A percentile compares a stretch with the other conserved stretches of the same genome.
These are phyloP conservation scores for Caenorhabditis inopinata DNA, from an alignment of 1,140 invertebrate species.

Conservation along the genomic window DNA sequence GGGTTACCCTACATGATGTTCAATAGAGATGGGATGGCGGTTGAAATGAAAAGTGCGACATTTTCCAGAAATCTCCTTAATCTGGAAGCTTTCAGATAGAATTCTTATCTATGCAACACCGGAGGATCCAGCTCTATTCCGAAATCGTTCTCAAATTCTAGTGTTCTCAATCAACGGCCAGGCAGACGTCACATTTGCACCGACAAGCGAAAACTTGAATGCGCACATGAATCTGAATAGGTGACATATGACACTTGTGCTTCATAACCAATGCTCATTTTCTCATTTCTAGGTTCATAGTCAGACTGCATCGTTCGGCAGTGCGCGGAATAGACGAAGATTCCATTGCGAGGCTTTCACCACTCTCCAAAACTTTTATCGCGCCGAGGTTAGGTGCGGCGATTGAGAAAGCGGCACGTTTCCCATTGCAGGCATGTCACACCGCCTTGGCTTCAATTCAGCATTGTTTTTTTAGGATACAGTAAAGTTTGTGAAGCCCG, in stretches of 20 bases:
- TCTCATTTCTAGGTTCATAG: constrained; percentile 46
- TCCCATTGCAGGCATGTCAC: constrained; percentile 55
- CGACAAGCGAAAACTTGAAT: constrained; percentile 56
- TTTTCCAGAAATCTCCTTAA: not conserved
- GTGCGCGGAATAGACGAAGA: constrained; percentile 60
- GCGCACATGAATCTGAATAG: constrained; percentile 63
- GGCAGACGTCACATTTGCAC: constrained; percentile 58
- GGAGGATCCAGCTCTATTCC: constrained; percentile 36
- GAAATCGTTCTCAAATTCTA: constrained; percentile 54
- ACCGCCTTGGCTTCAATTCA: too few species aligned
- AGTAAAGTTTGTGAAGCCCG: constrained; percentile 59
- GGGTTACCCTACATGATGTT: constrained; percentile 59
- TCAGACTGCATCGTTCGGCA: constrained; percentile 61
- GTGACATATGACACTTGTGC: constrained; percentile 8
- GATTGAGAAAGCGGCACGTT: constrained; percentile 64
- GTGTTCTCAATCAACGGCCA: constrained; percentile 65
- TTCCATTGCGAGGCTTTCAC: constrained; percentile 60
- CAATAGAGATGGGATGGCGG: constrained; percentile 51
- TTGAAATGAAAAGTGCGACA: constrained; percentile 53
- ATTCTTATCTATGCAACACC: constrained; percentile 61
- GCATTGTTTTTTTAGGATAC: constrained; percentile 54
- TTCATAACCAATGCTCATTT: not conserved
- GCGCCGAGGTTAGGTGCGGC: constrained; percentile 60
- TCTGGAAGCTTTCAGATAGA: constrained; percentile 51
- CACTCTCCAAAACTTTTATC: constrained; percentile 64